Percentiles rank a stretch among this genome's conserved stretches.
Evolutionary conservation across 2,113 vertebrate species (phyloP).

Genomic region (Chelonoidis abingdonii): DNA sequence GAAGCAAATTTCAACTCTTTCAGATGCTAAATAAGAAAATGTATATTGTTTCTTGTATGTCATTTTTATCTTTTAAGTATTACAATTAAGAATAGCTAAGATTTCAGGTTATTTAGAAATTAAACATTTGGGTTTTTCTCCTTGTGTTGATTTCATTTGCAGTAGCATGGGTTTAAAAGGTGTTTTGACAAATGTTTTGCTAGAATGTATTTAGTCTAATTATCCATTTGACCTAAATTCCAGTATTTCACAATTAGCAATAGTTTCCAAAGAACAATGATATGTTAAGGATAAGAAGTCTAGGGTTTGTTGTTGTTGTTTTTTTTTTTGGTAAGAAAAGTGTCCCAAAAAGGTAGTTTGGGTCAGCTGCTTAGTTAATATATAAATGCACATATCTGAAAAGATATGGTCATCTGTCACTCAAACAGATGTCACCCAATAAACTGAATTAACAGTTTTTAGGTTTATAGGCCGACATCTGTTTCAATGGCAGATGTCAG

Average conservation of each 20-base stretch:
- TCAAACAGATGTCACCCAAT: conserved; percentile 62
- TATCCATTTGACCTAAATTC: accelerated
- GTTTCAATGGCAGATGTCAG: conserved; percentile 56
- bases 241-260: accelerated
- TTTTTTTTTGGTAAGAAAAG: neutral
- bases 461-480: conserved; percentile 54
- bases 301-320: too few species aligned
- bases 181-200: accelerated
- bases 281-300: neutral
- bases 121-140: neutral
- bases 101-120: neutral
- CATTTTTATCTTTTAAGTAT: neutral
- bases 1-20: conserved; percentile 49
- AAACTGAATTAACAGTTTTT: neutral
- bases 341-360: neutral
- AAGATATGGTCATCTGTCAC: conserved; percentile 25
- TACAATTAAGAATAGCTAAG: neutral
- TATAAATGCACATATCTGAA: neutral
- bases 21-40: conserved; percentile 61
- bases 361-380: neutral
- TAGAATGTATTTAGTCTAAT: accelerated
- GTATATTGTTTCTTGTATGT: neutral
- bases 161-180: neutral
- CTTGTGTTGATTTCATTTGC: accelerated
- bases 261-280: neutral